Evolutionary conservation across 2,113 vertebrate genomes (phyloP), one percentile per base, ranked within the genome.

Genomic region (Perognathus longimembris): DNA sequence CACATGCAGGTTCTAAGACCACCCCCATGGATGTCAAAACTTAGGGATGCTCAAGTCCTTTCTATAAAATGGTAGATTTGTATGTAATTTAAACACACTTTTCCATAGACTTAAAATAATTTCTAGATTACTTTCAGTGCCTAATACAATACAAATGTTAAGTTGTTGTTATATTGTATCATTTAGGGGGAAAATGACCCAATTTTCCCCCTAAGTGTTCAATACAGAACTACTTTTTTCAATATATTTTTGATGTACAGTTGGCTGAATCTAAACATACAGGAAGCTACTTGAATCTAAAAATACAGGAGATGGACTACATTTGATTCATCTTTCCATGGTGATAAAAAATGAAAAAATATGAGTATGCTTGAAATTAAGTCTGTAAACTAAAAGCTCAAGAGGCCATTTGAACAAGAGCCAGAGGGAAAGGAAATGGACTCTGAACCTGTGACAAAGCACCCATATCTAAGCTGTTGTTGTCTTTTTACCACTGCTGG

Each of bases 301-400:
- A 54, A 54, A 54, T 54, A 20, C 50, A 54, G 50, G 50, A 45
- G 45, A 11, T 15, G 14, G 50, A 54, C 50, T 57, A n/a, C 17
- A 30, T 28, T 70, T 66, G 18, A 38, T 57, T 75, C 30, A 77
- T 9, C 30, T 3, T 76, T 69, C 54, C 50, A 70, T 30, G 61
- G 59, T 73, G 57, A 54, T 8, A 85, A 63, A 81, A 93, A 85
- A 84, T 61, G 6, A 71, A 61, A 20, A 32, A 92, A 90, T 79
- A 70, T 42, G 10, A 88, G 6, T 12, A 2, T 88, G 18, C 70
- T 78, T 70, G 12, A 7, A 64, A 70, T 28, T 40, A 4, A 77
- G 14, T 40, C 57, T 69, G 17, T 66, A 40, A 92, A 66, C 18
- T 73, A 63, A 79, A 74, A 82, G 32, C 36, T 36, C 28, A 61